A percentile compares a stretch with the other conserved stretches of the same genome.
Evolutionary conservation across 2,797 vertebrate genomes (phyloP).

Genomic region (Rhinogobio ventralis): DNA sequence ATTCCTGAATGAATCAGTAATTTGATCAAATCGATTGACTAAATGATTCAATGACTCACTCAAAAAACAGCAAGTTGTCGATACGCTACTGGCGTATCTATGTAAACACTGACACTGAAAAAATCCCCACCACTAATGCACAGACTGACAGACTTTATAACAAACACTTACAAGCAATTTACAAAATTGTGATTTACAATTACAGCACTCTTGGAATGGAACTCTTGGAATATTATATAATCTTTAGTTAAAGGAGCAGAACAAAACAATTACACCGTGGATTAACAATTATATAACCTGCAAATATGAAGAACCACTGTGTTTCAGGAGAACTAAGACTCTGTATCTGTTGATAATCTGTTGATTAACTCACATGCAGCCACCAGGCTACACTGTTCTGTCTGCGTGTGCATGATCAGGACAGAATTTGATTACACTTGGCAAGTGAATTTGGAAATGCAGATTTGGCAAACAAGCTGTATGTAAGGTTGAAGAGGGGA

Average conservation of each 20-base stretch:
- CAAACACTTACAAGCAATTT: not conserved
- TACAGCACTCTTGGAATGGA: not conserved
- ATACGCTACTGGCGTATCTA: not conserved
- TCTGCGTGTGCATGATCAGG: conserved; percentile 20
- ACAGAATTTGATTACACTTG: conserved; percentile 38
- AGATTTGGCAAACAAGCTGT: conserved; percentile 34
- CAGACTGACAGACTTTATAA: not conserved
- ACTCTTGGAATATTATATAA: not conserved
- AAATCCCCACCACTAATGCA: not conserved
- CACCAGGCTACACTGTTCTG: not conserved
- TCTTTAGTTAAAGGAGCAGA: not conserved
- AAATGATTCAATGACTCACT: not conserved
- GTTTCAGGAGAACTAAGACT: not conserved
- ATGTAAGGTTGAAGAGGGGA: not conserved
- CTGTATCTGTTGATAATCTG: not conserved
- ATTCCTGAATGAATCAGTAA: not conserved
- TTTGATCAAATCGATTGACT: not conserved
- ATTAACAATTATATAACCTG: not conserved
- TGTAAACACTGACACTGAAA: not conserved
- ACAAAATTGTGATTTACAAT: too few relatives aligned
- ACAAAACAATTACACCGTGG: not conserved
- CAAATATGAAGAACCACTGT: not conserved
- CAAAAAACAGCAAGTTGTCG: not conserved
- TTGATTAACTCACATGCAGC: not conserved
- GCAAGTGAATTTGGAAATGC: conserved; percentile 39